phyloP scores from a whole-genome alignment of 2,888 invertebrate species.

The Drosophila anomelani region DNA sequence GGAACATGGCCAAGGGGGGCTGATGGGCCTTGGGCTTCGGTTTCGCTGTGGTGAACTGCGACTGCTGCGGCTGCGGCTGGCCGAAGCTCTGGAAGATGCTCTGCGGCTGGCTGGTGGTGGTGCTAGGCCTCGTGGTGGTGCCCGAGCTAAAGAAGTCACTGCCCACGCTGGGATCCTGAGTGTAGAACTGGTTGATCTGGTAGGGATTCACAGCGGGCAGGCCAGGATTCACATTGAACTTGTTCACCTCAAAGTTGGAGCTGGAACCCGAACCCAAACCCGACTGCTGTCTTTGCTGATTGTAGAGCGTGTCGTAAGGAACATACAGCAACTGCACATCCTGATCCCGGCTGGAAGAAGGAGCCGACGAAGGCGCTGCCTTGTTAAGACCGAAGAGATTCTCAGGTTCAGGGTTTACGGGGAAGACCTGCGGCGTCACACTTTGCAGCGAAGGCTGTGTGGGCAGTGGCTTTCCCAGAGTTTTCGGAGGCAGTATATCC shows the following conservation, averaged over 20 bases:
- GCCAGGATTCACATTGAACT: slow-evolving; percentile 77
- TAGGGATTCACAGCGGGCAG: slow-evolving; percentile 84
- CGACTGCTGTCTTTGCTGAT: slow-evolving; percentile 79
- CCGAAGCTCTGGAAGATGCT: slow-evolving; percentile 78
- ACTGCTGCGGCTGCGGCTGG: slow-evolving; percentile 84
- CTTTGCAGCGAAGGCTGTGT: slow-evolving; percentile 74
- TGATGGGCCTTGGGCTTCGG: slow-evolving; percentile 90
- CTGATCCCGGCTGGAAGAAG: slow-evolving; percentile 84
- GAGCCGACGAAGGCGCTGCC: slow-evolving; percentile 48
- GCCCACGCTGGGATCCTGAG: slow-evolving; percentile 76
- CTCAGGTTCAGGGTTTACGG: slow-evolving; percentile 70
- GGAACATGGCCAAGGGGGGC: slow-evolving; percentile 93
- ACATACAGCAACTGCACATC: slow-evolving; percentile 93
- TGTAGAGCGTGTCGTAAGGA: slow-evolving; percentile 90
- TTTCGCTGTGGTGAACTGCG: slow-evolving; percentile 86
- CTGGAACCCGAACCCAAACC: slow-evolving; percentile 54
- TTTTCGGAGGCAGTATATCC: slow-evolving; percentile 75
- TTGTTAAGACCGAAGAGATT: slow-evolving; percentile 70
- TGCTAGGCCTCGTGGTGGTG: slow-evolving; percentile 80
- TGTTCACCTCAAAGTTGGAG: slow-evolving; percentile 73
- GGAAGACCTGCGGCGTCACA: slow-evolving; percentile 77
- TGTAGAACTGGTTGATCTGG: slow-evolving; percentile 85
- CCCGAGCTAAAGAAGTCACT: slow-evolving; percentile 70
- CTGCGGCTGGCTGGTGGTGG: slow-evolving; percentile 78
- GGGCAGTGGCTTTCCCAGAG: slow-evolving; percentile 74